Conservation (phyloP, 2,888 invertebrate species). For the Hyposoter dolosus region DNA sequence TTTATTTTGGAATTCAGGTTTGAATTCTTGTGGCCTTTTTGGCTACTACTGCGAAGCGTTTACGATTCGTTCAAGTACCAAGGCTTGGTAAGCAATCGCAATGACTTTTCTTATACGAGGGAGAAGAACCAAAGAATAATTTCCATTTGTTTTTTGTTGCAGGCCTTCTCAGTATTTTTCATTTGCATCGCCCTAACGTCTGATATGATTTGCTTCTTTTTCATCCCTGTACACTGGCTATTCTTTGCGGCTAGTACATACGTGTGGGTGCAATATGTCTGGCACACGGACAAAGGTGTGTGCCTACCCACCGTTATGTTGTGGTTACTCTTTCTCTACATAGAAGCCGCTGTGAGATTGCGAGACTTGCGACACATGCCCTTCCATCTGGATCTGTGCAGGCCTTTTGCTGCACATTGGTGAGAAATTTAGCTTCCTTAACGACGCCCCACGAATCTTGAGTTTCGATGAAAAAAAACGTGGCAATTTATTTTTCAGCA, state of each 20-base stretch:
- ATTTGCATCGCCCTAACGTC: constrained; percentile 98
- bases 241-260: constrained; percentile 99
- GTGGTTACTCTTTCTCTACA: constrained; percentile 97
- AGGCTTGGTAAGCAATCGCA: constrained; percentile 91
- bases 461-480: neutral
- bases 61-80: constrained; percentile 99
- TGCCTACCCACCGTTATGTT: constrained; percentile 97
- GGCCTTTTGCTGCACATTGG: constrained; percentile 99
- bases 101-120: neutral
- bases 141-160: constrained; percentile 81
- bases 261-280: constrained; percentile 99
- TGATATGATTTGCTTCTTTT: constrained; percentile 99
- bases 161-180: constrained; percentile 99
- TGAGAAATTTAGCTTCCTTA: constrained; percentile 84
- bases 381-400: constrained; percentile 94
- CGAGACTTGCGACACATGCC: constrained; percentile 93
- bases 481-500: constrained; percentile 86
- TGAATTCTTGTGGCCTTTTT: constrained; percentile 99
- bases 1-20: constrained; percentile 99
- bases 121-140: neutral
- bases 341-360: constrained; percentile 95
- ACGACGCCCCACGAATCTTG: neutral
- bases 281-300: constrained; percentile 98
- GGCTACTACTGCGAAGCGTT: constrained; percentile 97
- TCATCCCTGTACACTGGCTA: constrained; percentile 99